Evolutionary conservation across 2,888 invertebrate genomes (phyloP).

Genomic region (Sacculina carcini): DNA sequence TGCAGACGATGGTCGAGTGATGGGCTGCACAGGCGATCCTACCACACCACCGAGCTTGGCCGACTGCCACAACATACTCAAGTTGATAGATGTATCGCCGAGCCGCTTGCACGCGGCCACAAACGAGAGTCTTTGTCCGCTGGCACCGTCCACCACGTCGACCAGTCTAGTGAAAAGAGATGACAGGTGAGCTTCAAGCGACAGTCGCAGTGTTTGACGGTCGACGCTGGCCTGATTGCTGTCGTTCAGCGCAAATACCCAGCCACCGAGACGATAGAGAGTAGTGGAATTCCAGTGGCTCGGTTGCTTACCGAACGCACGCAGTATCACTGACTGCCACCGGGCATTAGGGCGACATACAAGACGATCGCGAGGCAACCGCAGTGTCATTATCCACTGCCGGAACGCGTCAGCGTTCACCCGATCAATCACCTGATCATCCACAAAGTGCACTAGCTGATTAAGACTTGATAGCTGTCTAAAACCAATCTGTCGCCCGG

Average conservation of each 20-base stretch:
- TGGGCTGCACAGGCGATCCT: not conserved
- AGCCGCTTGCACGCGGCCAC: not conserved
- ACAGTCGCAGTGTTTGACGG: not conserved
- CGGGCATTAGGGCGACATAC: not conserved
- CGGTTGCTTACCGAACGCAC: not conserved
- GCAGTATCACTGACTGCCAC: not conserved
- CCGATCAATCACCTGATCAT: not conserved
- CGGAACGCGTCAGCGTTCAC: not conserved
- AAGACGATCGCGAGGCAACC: not conserved
- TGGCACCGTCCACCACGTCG: not conserved
- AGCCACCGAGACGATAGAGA: not conserved
- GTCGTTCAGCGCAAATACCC: not conserved
- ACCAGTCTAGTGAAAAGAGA: not conserved
- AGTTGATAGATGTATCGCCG: not conserved
- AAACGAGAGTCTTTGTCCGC: not conserved
- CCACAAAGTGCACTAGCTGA: not conserved
- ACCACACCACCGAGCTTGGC: not conserved
- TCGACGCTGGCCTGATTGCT: not conserved
- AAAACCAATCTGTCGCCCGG: no score
- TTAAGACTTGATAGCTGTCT: not conserved
- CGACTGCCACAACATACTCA: not conserved
- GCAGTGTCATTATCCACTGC: not conserved
- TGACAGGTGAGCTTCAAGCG: not conserved
- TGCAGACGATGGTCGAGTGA: not conserved
- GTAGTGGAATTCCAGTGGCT: not conserved